phyloP scores from a whole-genome alignment of 1,140 invertebrate species.

The Drosophila kikkawai region DNA sequence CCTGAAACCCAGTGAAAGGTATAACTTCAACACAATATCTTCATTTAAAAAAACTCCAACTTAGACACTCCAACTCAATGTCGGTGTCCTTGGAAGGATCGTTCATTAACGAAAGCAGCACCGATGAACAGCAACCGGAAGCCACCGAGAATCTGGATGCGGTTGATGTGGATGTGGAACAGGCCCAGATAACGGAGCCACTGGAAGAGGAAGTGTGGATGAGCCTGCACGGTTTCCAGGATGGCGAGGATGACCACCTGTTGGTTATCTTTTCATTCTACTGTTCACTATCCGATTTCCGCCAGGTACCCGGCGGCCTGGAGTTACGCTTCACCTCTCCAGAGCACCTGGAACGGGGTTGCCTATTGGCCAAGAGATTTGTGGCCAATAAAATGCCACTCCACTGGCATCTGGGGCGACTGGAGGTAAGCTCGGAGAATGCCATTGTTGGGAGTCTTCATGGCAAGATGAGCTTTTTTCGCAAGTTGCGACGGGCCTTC shows the following conservation, averaged over 20 bases:
- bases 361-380: conserved; percentile 29
- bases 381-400: conserved; percentile 25
- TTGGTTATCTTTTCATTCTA: conserved; percentile 22
- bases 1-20: not conserved
- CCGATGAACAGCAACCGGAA: not conserved
- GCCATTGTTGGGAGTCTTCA: not conserved
- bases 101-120: not conserved
- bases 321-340: conserved; percentile 24
- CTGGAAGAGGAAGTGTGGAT: conserved; percentile 21
- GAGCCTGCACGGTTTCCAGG: conserved; percentile 21
- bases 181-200: not conserved
- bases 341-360: conserved; percentile 21
- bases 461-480: not conserved
- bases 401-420: conserved; percentile 22
- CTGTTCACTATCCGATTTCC: conserved; percentile 7
- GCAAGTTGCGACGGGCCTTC: conserved; percentile 26
- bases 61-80: not conserved
- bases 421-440: not conserved
- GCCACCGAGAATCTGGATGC: not conserved
- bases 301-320: conserved; percentile 6
- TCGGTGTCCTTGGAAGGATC: not conserved
- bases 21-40: not conserved
- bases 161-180: conserved; percentile 29
- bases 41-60: not conserved
- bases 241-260: conserved; percentile 13